Percentiles rank a stretch among this genome's conserved stretches.
Evolutionary conservation across 2,797 vertebrate species (phyloP).

Genomic region (Orestias chungarensis): DNA sequence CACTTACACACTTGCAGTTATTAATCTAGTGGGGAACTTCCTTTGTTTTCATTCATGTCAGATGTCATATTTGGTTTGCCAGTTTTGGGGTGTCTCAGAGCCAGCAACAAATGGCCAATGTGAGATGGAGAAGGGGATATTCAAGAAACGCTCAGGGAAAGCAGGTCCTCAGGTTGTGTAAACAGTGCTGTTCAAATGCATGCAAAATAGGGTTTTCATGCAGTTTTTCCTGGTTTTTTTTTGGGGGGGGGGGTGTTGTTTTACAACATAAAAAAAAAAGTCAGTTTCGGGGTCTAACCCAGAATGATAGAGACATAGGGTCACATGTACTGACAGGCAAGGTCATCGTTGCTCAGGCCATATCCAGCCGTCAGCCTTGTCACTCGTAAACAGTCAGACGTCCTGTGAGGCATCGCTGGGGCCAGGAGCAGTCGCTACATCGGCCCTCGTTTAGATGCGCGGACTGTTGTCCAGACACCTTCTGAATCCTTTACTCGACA

Average conservation of each 20-base stretch:
- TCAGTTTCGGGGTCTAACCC: conserved; percentile 60
- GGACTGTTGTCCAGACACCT: conserved; percentile 4
- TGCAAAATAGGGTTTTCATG: conserved; percentile 33
- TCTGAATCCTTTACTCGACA: background rate
- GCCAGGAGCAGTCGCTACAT: conserved; percentile 9
- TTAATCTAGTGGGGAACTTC: conserved; percentile 21
- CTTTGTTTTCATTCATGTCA: conserved; percentile 24
- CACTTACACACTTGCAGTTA: conserved; percentile 34
- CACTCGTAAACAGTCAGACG: conserved; percentile 59
- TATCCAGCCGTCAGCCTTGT: conserved; percentile 61
- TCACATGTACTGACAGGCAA: conserved; percentile 77
- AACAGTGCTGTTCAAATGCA: conserved; percentile 26
- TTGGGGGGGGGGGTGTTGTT: no score
- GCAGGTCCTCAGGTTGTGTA: conserved; percentile 42
- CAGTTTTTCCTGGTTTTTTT: background rate
- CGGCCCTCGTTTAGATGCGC: conserved; percentile 11
- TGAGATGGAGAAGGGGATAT: conserved; percentile 22
- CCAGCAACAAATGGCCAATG: conserved; percentile 42
- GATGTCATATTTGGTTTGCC: conserved; percentile 24
- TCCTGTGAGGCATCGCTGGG: conserved; percentile 32
- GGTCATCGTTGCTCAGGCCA: conserved; percentile 65
- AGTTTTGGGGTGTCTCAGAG: conserved; percentile 33
- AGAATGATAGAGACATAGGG: conserved; percentile 64
- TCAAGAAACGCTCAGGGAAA: conserved; percentile 33
- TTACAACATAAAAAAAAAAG: conserved; percentile 48